These are phyloP conservation scores for Tetranychus piercei DNA, from an alignment of 2,888 invertebrate genomes.

Conservation along the genomic window DNA sequence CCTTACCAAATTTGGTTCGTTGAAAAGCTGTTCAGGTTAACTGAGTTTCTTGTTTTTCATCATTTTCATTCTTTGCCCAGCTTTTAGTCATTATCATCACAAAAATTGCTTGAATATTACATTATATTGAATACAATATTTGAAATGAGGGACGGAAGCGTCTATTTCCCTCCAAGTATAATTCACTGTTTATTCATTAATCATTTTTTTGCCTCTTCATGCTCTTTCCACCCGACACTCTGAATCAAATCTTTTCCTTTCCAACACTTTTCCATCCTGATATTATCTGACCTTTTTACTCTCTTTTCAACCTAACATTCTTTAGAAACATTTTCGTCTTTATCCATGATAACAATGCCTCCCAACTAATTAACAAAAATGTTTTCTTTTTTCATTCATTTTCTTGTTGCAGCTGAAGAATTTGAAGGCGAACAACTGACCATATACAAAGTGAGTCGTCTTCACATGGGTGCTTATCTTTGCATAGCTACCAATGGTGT, in stretches of 20 bases:
- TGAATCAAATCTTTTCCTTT: too few species aligned
- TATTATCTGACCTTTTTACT: too few species aligned
- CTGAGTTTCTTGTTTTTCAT: not conserved
- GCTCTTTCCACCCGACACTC: too few species aligned
- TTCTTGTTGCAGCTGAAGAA: slow-evolving; percentile 22
- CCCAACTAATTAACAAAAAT: not conserved
- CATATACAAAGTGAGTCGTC: slow-evolving; percentile 26
- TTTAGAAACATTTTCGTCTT: not conserved
- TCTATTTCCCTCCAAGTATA: too few species aligned
- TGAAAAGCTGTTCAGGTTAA: not conserved
- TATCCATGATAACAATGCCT: not conserved
- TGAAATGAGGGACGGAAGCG: too few species aligned
- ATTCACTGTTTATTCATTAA: too few species aligned
- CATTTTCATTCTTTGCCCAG: not conserved
- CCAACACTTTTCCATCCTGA: too few species aligned
- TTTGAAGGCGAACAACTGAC: slow-evolving; percentile 26
- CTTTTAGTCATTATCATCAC: too few species aligned
- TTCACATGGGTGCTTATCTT: slow-evolving; percentile 28
- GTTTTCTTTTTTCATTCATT: not conserved
- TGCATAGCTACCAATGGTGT: slow-evolving; percentile 28
- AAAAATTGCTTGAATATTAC: too few species aligned
- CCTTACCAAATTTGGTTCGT: not conserved
- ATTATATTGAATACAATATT: too few species aligned
- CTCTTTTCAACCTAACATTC: too few species aligned
- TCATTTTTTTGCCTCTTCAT: too few species aligned